phyloP scores from a whole-genome alignment of 2,113 vertebrate species.

The Lichenostomus cassidix region DNA sequence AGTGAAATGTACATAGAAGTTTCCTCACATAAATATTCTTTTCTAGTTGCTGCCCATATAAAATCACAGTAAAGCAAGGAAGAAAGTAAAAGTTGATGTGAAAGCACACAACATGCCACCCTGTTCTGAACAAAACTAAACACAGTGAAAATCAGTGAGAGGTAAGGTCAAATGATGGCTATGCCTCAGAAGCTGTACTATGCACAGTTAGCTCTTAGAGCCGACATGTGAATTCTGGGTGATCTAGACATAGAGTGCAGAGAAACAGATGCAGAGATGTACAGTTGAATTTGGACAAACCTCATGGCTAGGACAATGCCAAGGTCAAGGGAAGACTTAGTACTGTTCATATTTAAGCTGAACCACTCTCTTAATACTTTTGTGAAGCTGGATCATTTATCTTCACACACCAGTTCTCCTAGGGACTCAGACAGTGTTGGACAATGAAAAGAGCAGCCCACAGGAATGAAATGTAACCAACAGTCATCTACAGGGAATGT shows the following conservation, averaged over 20 bases:
- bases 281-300: neutral
- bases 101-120: neutral
- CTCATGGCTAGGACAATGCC: neutral
- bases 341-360: neutral
- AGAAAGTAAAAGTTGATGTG: neutral
- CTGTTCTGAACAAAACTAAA: neutral
- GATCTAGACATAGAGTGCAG: neutral
- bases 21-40: neutral
- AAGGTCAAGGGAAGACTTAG: neutral
- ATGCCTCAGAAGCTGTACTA: neutral
- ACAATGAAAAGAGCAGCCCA: neutral
- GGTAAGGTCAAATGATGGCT: neutral
- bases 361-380: neutral
- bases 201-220: neutral
- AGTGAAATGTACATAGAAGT: accelerated
- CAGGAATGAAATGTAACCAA: neutral
- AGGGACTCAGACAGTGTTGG: neutral
- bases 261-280: neutral
- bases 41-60: neutral
- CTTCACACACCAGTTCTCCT: neutral
- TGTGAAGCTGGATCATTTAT: neutral
- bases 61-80: neutral
- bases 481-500: neutral
- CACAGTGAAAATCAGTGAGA: neutral
- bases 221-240: neutral